Conservation (phyloP, 2,113 vertebrate genomes). For the Eolophus roseicapilla region DNA sequence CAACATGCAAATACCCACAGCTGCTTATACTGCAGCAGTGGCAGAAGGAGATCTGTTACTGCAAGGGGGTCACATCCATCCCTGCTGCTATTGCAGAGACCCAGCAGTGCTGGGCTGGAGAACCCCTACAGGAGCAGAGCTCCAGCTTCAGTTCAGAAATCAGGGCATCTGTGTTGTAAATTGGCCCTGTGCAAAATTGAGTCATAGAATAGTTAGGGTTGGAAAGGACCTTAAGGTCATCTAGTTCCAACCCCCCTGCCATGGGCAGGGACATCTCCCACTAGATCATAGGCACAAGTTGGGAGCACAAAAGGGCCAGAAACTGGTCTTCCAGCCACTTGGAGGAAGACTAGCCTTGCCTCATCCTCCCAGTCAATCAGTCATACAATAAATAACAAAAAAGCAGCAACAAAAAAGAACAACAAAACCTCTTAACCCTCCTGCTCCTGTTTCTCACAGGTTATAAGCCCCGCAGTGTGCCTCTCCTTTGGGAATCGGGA, state of each 20-base stretch:
- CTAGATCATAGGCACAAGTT: not conserved
- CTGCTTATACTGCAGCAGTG: not conserved
- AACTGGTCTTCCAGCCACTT: not conserved
- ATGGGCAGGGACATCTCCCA: not conserved
- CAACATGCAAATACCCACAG: not conserved
- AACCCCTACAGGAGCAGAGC: not conserved
- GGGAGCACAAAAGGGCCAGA: not conserved
- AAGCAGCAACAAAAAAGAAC: not conserved
- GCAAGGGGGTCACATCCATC: not conserved
- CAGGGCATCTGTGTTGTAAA: not conserved
- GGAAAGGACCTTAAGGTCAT: not conserved
- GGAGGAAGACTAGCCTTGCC: not conserved
- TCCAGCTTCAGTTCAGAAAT: not conserved
- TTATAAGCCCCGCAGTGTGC: fast-evolving
- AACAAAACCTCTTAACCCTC: not conserved
- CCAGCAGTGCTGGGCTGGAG: not conserved
- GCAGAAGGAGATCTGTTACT: not conserved
- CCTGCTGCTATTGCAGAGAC: not conserved
- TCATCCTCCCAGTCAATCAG: not conserved
- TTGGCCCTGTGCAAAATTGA: not conserved
- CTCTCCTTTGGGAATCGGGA: fast-evolving
- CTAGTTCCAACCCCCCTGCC: not conserved
- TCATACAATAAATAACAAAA: not conserved
- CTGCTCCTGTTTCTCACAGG: not conserved
- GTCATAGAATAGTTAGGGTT: not conserved